Evolutionary conservation across 92 coral and sea anemone species (phyloP).

Genomic region (Pocillopora meandrina): DNA sequence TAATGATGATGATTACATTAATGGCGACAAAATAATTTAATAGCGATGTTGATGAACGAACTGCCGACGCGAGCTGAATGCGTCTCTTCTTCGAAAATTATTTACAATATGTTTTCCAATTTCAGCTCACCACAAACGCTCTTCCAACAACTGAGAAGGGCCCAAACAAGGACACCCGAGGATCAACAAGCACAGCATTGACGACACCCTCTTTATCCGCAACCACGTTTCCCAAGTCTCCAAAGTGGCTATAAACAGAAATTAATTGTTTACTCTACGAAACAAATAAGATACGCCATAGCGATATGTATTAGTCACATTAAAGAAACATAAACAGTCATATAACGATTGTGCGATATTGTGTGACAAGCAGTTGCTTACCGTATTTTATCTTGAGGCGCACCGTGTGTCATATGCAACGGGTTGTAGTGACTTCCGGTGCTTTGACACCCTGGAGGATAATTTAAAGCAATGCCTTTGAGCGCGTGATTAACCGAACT

Average conservation of each 20-base stretch:
- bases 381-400: conserved; percentile 63
- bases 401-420: conserved; percentile 50
- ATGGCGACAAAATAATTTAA: no score
- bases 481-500: no score
- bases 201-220: conserved; percentile 49
- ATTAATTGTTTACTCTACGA: neutral
- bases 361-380: neutral
- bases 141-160: conserved; percentile 74
- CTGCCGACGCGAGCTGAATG: no score
- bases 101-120: neutral
- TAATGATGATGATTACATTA: no score
- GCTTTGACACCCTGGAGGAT: conserved; percentile 71
- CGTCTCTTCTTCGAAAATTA: no score
- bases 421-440: conserved; percentile 74
- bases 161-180: conserved; percentile 49
- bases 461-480: neutral
- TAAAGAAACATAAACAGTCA: neutral
- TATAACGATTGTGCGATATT: neutral
- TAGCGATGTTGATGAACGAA: no score
- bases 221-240: conserved; percentile 72
- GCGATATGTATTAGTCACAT: neutral
- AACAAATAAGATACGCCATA: neutral
- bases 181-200: conserved; percentile 27
- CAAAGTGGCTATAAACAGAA: conserved; percentile 59
- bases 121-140: conserved; percentile 66